Evolutionary conservation across 2,888 invertebrate species (phyloP).

Genomic region (Dolomedes plantarius): DNA sequence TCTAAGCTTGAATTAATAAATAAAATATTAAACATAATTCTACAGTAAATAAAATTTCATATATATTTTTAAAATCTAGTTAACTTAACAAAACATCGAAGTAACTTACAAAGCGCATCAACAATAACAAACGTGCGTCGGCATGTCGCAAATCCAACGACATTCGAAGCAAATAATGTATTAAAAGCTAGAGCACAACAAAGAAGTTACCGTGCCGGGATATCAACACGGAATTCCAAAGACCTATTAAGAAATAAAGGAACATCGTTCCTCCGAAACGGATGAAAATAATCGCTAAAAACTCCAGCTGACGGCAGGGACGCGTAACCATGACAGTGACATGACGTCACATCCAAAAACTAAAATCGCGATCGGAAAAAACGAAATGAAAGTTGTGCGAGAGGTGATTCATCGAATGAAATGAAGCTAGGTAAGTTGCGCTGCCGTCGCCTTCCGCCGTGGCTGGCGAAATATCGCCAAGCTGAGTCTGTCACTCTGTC

Average conservation of each 20-base stretch:
- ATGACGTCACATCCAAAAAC: constrained; percentile 43
- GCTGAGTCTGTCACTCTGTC: too few relatives aligned
- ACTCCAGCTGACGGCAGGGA: constrained; percentile 64
- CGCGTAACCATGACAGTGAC: constrained; percentile 67
- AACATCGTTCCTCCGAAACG: constrained; percentile 43
- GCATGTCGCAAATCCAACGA: not conserved
- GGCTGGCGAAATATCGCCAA: constrained; percentile 28
- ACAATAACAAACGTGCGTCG: not conserved
- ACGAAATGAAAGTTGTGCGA: not conserved
- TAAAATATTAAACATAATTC: too few relatives aligned
- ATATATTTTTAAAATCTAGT: too few relatives aligned
- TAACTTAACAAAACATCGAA: too few relatives aligned
- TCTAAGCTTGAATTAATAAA: too few relatives aligned
- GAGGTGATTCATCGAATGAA: constrained; percentile 46
- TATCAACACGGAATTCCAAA: constrained; percentile 47
- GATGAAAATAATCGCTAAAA: constrained; percentile 56
- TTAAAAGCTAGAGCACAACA: not conserved
- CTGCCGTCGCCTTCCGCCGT: not conserved
- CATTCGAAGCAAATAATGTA: not conserved
- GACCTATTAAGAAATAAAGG: constrained; percentile 42
- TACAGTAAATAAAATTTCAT: too few relatives aligned
- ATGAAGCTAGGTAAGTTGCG: constrained; percentile 1
- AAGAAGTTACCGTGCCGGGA: constrained; percentile 25
- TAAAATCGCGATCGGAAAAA: not conserved
- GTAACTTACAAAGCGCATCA: too few relatives aligned